A percentile compares a stretch with the other conserved stretches of the same genome.
Evolutionary conservation across 2,797 vertebrate species (phyloP).

Genomic region (Harpagifer antarcticus): DNA sequence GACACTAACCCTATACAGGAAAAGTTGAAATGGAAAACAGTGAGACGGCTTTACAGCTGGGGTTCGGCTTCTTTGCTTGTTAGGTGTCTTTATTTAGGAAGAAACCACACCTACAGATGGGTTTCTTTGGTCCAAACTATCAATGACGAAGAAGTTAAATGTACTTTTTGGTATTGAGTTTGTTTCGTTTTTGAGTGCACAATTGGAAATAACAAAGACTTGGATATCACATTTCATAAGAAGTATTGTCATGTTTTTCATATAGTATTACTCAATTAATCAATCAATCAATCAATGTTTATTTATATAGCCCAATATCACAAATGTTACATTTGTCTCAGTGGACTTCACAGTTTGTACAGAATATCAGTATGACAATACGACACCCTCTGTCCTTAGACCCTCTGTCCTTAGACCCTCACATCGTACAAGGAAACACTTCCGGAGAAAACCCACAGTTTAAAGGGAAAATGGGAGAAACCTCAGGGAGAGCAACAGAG

Average conservation of each 20-base stretch:
- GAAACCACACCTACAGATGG: not conserved
- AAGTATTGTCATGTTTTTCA: not conserved
- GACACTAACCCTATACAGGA: slow-evolving; percentile 38
- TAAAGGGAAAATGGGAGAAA: too few relatives aligned
- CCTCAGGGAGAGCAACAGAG: too few relatives aligned
- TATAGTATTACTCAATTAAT: not conserved
- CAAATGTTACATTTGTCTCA: too few relatives aligned
- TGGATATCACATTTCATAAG: not conserved
- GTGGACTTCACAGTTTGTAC: too few relatives aligned
- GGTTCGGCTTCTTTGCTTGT: slow-evolving; percentile 7
- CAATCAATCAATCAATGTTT: too few relatives aligned
- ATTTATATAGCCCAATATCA: too few relatives aligned
- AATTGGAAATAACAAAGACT: not conserved
- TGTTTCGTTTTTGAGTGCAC: not conserved
- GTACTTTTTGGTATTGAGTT: not conserved
- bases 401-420: too few relatives aligned
- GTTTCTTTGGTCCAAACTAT: not conserved
- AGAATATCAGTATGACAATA: too few relatives aligned
- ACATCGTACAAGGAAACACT: too few relatives aligned
- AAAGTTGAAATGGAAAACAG: slow-evolving; percentile 36
- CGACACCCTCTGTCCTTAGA: too few relatives aligned
- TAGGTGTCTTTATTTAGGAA: not conserved
- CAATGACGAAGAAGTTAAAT: slow-evolving; percentile 1
- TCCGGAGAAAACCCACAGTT: too few relatives aligned
- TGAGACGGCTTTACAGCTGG: slow-evolving; percentile 8